Percentiles rank a stretch among this genome's conserved stretches.
phyloP scores from a whole-genome alignment of 2,888 invertebrate species.

The Drepana falcataria region DNA sequence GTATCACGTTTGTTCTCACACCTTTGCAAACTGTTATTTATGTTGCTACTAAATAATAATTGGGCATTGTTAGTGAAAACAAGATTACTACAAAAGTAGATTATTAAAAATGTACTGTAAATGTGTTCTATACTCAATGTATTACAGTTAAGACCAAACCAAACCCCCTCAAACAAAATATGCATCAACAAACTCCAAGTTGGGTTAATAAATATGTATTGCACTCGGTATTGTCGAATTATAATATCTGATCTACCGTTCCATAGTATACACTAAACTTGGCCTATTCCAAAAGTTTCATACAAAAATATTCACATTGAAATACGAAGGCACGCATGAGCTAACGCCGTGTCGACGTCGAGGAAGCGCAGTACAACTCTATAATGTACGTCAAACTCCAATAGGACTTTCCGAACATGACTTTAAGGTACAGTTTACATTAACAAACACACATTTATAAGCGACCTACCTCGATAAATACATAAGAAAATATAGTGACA shows the following conservation, averaged over 20 bases:
- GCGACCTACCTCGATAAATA: constrained; percentile 74
- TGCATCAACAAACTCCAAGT: constrained; percentile 10
- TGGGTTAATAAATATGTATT: constrained; percentile 64
- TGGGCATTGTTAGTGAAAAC: constrained; percentile 57
- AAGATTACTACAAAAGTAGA: constrained; percentile 37
- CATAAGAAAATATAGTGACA: constrained; percentile 75
- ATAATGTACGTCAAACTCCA: constrained; percentile 17
- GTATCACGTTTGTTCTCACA: constrained; percentile 39
- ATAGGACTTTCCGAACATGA: constrained; percentile 30
- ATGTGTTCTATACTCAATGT: constrained; percentile 23
- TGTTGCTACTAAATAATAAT: constrained; percentile 46
- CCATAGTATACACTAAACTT: constrained; percentile 8
- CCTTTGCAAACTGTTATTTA: constrained; percentile 32
- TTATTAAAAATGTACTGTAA: constrained; percentile 22
- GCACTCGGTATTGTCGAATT: constrained; percentile 51
- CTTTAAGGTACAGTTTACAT: constrained; percentile 61
- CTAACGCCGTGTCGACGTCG: constrained; percentile 36
- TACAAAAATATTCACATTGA: constrained; percentile 31
- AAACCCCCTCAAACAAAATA: constrained; percentile 21
- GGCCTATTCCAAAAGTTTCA: constrained; percentile 1
- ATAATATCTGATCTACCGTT: constrained; percentile 26
- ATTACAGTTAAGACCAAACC: constrained; percentile 22
- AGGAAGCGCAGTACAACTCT: constrained; percentile 39
- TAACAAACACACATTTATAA: constrained; percentile 69
- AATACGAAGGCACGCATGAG: constrained; percentile 59